A percentile compares a stretch with the other conserved stretches of the same genome.
Evolutionary conservation across 2,888 invertebrate species (phyloP).

Genomic region (Coremacera marginata): DNA sequence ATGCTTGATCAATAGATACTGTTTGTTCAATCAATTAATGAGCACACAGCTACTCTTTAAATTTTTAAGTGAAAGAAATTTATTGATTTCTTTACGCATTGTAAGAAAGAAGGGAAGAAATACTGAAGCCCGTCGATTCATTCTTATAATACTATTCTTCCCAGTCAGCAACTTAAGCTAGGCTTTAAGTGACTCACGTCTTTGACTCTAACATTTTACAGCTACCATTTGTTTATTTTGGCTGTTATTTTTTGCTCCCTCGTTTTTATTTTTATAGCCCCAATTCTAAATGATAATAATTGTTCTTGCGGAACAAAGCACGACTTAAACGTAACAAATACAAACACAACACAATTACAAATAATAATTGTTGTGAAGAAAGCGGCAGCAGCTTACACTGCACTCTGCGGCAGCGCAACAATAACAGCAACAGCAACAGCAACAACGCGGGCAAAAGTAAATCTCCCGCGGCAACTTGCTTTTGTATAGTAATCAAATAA

Average conservation of each 20-base stretch:
- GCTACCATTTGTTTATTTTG: slow-evolving; percentile 27
- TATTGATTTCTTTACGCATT: too few relatives aligned
- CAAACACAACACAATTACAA: slow-evolving; percentile 21
- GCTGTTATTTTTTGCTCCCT: not conserved
- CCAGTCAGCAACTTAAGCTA: too few relatives aligned
- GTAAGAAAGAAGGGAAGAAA: too few relatives aligned
- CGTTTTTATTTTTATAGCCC: slow-evolving; percentile 32
- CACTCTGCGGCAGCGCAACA: not conserved
- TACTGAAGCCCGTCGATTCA: too few relatives aligned
- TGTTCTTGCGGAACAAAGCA: slow-evolving; percentile 36
- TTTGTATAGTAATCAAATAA: slow-evolving; percentile 36
- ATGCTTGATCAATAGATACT: too few relatives aligned
- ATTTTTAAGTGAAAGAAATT: too few relatives aligned
- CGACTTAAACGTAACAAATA: slow-evolving; percentile 32
- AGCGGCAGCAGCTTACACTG: not conserved
- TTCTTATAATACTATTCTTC: too few relatives aligned
- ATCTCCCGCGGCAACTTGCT: slow-evolving; percentile 8
- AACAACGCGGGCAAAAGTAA: not conserved
- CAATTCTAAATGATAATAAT: slow-evolving; percentile 40
- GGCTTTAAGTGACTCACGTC: too few relatives aligned
- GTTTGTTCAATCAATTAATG: too few relatives aligned
- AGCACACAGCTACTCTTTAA: too few relatives aligned
- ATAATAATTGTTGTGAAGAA: slow-evolving; percentile 1
- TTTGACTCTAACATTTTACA: not conserved
- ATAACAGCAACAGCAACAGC: not conserved